A percentile compares a stretch with the other conserved stretches of the same genome.
Evolutionary conservation across 2,888 invertebrate genomes (phyloP).

Genomic region (Ischnura elegans): DNA sequence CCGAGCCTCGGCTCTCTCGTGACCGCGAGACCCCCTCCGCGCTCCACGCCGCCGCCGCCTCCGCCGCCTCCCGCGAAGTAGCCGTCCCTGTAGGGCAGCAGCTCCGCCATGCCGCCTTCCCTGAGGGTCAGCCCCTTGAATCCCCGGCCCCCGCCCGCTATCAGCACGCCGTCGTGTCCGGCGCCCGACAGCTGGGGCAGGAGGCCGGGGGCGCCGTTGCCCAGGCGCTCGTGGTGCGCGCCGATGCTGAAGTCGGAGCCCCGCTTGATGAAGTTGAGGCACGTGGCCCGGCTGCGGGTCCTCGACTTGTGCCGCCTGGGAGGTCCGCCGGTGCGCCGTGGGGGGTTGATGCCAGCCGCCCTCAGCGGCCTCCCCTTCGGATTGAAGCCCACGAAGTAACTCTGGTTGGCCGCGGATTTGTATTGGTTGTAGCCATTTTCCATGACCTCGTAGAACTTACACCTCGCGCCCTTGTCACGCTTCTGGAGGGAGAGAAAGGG

Average conservation of each 20-base stretch:
- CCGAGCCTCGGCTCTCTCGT: constrained; percentile 16
- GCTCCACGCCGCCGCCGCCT: not conserved
- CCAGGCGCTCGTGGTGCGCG: constrained; percentile 82
- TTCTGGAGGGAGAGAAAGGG: constrained; percentile 79
- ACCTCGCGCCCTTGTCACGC: constrained; percentile 82
- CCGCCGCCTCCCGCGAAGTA: not conserved
- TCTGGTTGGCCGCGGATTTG: constrained; percentile 81
- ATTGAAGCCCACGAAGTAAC: constrained; percentile 84
- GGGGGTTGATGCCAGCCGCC: constrained; percentile 75
- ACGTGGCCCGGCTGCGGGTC: constrained; percentile 76
- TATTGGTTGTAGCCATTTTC: constrained; percentile 83
- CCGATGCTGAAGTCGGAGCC: constrained; percentile 83
- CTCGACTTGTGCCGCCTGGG: not conserved
- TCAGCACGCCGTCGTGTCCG: not conserved
- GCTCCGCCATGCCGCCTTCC: constrained; percentile 39
- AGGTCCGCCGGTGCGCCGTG: constrained; percentile 30
- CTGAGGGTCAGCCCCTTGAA: not conserved
- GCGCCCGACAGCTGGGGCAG: constrained; percentile 67
- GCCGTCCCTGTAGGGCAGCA: not conserved
- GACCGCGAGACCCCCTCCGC: not conserved
- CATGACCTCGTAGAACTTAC: constrained; percentile 83
- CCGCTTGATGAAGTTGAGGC: constrained; percentile 83
- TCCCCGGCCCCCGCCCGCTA: not conserved
- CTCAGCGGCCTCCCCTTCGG: constrained; percentile 81
- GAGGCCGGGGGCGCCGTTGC: constrained; percentile 74